phyloP scores from a whole-genome alignment of 2,888 invertebrate genomes.

The Mayetiola destructor region DNA sequence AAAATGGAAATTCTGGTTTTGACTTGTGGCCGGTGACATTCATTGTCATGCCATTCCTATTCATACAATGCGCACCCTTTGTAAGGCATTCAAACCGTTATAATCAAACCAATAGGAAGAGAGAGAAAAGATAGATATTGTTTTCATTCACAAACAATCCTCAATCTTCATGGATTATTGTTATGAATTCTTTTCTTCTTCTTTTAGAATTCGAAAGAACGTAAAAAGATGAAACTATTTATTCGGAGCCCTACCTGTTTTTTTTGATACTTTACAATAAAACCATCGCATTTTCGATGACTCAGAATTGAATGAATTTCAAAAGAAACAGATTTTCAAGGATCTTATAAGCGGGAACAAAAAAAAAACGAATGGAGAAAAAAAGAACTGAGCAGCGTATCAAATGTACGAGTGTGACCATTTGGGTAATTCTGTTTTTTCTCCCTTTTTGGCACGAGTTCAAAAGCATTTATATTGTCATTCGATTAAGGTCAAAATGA shows the following conservation, averaged over 20 bases:
- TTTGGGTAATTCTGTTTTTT: too few species aligned
- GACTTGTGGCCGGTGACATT: not conserved
- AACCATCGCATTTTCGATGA: not conserved
- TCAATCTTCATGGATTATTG: slow-evolving; percentile 7
- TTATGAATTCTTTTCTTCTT: not conserved
- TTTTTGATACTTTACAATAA: slow-evolving; percentile 1
- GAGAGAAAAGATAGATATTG: not conserved
- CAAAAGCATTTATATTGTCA: not conserved
- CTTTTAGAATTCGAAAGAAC: not conserved
- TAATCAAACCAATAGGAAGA: not conserved
- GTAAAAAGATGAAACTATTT: not conserved
- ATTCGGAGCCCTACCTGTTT: slow-evolving; percentile 8
- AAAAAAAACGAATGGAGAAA: not conserved
- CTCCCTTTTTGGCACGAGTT: slow-evolving; percentile 10
- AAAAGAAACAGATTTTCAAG: not conserved
- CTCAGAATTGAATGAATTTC: not conserved
- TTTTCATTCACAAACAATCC: slow-evolving; percentile 9
- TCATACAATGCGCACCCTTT: not conserved
- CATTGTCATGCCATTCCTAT: not conserved
- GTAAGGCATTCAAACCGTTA: not conserved
- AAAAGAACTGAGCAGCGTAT: not conserved
- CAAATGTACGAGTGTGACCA: too few species aligned
- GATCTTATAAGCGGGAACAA: too few species aligned
- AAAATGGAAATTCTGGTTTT: too few species aligned
- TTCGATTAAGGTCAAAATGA: slow-evolving; percentile 5